Evolutionary conservation across 2,113 vertebrate species (phyloP), one percentile per base, ranked within the genome.

Genomic region (Mystacornis crossleyi): DNA sequence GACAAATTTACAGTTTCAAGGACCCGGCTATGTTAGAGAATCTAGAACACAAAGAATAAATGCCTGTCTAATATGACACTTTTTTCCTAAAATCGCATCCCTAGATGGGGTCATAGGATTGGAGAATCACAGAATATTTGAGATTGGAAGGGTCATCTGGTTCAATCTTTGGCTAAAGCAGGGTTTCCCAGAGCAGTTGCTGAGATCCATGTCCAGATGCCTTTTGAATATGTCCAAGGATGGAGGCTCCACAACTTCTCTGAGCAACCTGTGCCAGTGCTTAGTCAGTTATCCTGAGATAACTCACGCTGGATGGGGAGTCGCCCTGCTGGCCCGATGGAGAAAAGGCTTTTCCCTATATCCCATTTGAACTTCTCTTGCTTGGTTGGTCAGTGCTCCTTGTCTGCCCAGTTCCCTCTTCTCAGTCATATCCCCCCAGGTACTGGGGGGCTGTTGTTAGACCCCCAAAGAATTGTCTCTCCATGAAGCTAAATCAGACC

Each of bases 321-420:
- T 48, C n/a, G 3, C 7, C 29, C 18, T 4, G 1, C 9, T 42
- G 29, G 47, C 16, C 7, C 26, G 28, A 0, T 6, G 13, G 15
- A 7, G 38, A 66, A 90, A 79, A 81, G 3, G 8, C 9, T 84
- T 64, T 53, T 58, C 19, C 19, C 42, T 26, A 5, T 19, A 50
- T 18, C 7, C 10, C 14, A 2, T 33, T 34, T 69, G 43, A 87
- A 73, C 3, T 3, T 31, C 8, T 51, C 29, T 69, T 50, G 2
- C 19, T 64, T 57, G 9, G 17, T 78, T 73, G 60, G 38, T 24
- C 34, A 28, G 20, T 8, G 8, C 1, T 9, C 36, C 29, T 73
- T 72, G 6, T 50, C 23, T 64, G 24, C 13, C 29, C 28, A 19
- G 8, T 11, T 55, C 28, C 10, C 7, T 36, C 19, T 67, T 48